Evolutionary conservation across 1,140 invertebrate species (phyloP).

Genomic region (Samia ricini): DNA sequence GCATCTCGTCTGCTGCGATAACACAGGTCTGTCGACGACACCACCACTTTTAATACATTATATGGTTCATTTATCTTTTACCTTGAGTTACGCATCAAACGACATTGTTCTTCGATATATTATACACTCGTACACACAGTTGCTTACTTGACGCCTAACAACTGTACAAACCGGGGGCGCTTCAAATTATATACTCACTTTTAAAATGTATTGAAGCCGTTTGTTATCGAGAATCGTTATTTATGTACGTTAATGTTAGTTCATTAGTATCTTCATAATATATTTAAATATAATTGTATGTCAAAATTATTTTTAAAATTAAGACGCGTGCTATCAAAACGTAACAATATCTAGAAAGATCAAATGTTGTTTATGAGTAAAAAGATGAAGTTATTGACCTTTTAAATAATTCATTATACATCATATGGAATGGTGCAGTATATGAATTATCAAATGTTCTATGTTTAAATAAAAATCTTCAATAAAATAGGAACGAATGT

Average conservation of each 20-base stretch:
- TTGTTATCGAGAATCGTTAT: neutral
- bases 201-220: neutral
- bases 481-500: neutral
- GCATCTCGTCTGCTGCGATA: constrained; percentile 62
- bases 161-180: neutral
- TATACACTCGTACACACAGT: neutral
- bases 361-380: neutral
- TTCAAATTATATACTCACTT: neutral
- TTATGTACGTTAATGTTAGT: neutral
- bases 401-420: constrained; percentile 17
- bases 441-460: neutral
- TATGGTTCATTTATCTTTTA: constrained; percentile 59
- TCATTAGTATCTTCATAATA: neutral
- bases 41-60: constrained; percentile 64
- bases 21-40: constrained; percentile 53
- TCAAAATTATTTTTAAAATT: neutral
- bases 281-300: neutral
- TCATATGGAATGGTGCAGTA: neutral
- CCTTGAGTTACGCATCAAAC: constrained; percentile 50
- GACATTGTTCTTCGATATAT: constrained; percentile 30
- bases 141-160: neutral
- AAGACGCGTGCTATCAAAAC: too few relatives aligned
- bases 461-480: neutral
- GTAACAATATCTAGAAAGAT: too few relatives aligned
- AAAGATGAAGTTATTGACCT: constrained; percentile 21